These are phyloP conservation scores for Malurus elegans DNA, from an alignment of 2,113 vertebrate species.

Conservation along the genomic window DNA sequence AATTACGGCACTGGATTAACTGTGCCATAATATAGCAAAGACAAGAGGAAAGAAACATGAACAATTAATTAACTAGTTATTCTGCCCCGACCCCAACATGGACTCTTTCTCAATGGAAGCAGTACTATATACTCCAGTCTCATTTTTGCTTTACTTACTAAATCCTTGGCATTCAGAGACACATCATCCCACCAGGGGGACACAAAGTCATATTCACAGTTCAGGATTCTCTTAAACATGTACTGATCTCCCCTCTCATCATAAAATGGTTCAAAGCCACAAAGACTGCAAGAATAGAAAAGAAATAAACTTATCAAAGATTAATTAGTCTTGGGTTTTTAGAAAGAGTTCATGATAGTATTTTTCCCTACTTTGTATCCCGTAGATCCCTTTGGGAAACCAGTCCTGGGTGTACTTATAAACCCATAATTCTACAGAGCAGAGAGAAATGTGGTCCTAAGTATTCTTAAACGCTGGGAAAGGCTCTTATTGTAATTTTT, in stretches of 20 bases:
- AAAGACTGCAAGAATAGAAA: constrained; percentile 74
- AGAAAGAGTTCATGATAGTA: neutral
- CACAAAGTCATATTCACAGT: constrained; percentile 91
- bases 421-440: neutral
- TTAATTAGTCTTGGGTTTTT: neutral
- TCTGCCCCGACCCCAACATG: neutral
- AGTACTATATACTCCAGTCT: neutral
- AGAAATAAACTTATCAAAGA: neutral
- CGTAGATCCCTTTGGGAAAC: neutral
- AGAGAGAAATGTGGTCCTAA: neutral
- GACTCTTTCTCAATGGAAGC: neutral
- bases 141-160: constrained; percentile 75
- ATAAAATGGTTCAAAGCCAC: constrained; percentile 90
- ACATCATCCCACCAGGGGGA: constrained; percentile 93
- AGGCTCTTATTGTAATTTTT: neutral
- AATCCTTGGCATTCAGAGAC: constrained; percentile 88
- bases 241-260: constrained; percentile 89
- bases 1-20: neutral
- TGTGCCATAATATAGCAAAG: neutral
- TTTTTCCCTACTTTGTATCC: neutral
- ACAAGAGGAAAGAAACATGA: neutral
- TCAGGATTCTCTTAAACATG: constrained; percentile 89
- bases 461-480: neutral
- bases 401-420: neutral
- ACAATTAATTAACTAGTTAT: neutral